Evolutionary conservation across 2,888 invertebrate genomes (phyloP).

Genomic region (Abrostola triplasia): DNA sequence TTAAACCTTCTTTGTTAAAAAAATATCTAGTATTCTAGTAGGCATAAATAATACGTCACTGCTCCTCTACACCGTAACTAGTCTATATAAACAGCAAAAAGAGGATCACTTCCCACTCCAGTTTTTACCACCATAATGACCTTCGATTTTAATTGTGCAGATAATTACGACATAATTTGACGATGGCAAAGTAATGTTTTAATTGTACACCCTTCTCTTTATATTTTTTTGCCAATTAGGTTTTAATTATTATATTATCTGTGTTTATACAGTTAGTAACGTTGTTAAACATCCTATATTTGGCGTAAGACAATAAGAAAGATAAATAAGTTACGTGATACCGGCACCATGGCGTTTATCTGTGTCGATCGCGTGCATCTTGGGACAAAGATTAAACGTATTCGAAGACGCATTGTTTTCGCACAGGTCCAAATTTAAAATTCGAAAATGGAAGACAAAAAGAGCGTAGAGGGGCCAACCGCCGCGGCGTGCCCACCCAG

Average conservation of each 20-base stretch:
- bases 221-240: slow-evolving; percentile 76
- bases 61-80: slow-evolving; percentile 53
- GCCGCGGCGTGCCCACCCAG: slow-evolving; percentile 84
- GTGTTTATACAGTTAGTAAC: slow-evolving; percentile 47
- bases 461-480: slow-evolving; percentile 73
- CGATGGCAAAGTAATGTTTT: slow-evolving; percentile 84
- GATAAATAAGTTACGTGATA: slow-evolving; percentile 58
- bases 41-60: not conserved
- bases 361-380: slow-evolving; percentile 63
- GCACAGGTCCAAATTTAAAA: slow-evolving; percentile 73
- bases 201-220: slow-evolving; percentile 79
- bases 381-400: slow-evolving; percentile 50
- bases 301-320: slow-evolving; percentile 2
- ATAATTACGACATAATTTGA: slow-evolving; percentile 86
- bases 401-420: slow-evolving; percentile 65
- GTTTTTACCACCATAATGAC: slow-evolving; percentile 82
- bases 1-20: not conserved
- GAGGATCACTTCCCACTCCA: slow-evolving; percentile 79
- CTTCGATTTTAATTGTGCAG: slow-evolving; percentile 83
- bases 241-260: slow-evolving; percentile 79
- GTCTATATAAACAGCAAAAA: slow-evolving; percentile 71
- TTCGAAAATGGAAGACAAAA: slow-evolving; percentile 80
- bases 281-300: slow-evolving; percentile 4
- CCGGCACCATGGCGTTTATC: slow-evolving; percentile 58
- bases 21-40: not conserved